Evolutionary conservation across 2,888 invertebrate genomes (phyloP).

Genomic region (Artemia sinica): DNA sequence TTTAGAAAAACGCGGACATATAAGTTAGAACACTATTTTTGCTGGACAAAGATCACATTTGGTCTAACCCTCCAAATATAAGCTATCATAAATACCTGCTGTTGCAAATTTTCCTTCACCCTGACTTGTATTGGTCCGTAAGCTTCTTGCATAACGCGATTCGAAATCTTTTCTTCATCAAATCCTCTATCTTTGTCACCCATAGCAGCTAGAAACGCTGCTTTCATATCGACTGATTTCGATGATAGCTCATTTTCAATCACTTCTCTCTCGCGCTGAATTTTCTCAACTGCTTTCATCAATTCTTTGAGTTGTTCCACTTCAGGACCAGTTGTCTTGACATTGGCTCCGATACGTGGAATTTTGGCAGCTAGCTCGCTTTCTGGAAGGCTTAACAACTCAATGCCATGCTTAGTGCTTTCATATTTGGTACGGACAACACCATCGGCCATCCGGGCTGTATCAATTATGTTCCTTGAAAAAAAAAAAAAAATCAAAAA

Average conservation of each 20-base stretch:
- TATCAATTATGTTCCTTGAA: constrained; percentile 51
- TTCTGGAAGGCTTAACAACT: constrained; percentile 55
- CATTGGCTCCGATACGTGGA: neutral
- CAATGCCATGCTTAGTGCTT: constrained; percentile 56
- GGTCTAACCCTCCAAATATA: constrained; percentile 16
- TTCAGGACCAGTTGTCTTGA: constrained; percentile 34
- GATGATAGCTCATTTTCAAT: constrained; percentile 72
- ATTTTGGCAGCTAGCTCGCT: constrained; percentile 39
- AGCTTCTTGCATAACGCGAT: constrained; percentile 50
- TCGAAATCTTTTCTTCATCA: constrained; percentile 50
- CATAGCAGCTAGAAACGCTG: constrained; percentile 54
- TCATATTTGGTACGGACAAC: constrained; percentile 73
- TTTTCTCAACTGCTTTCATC: constrained; percentile 54
- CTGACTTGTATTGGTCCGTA: constrained; percentile 60
- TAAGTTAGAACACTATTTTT: too few species aligned
- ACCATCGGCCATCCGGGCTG: constrained; percentile 61
- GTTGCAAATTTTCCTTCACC: constrained; percentile 52
- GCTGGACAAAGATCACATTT: neutral
- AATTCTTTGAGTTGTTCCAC: constrained; percentile 50
- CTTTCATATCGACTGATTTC: constrained; percentile 61
- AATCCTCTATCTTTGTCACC: constrained; percentile 54
- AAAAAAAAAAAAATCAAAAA: neutral
- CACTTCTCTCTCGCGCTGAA: constrained; percentile 73
- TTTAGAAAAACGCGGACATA: too few species aligned
- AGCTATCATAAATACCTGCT: constrained; percentile 40